Percentiles rank a stretch among this genome's conserved stretches.
Conservation (phyloP, 2,888 invertebrate species). For the Dryococelus australis region DNA sequence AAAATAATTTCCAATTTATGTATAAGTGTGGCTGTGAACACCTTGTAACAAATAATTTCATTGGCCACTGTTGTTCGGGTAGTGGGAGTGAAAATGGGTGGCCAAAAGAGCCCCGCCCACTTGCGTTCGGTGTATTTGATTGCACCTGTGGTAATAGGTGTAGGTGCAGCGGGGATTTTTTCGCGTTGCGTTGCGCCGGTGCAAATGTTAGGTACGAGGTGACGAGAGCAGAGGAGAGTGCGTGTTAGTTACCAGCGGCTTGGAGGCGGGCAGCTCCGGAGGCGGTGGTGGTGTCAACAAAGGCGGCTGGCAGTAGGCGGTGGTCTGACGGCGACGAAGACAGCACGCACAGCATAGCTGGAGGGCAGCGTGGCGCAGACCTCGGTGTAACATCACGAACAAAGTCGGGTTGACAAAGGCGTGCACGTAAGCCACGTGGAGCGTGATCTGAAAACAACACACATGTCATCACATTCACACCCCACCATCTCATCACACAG, state of each 20-base stretch:
- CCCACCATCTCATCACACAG: no score
- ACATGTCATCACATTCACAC: background rate
- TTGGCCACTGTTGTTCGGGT: no score
- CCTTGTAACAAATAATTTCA: no score
- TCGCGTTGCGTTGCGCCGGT: no score
- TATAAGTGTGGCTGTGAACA: no score
- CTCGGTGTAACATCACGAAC: conserved; percentile 79
- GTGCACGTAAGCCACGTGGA: conserved; percentile 88
- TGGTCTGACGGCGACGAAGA: conserved; percentile 39
- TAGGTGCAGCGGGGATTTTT: no score
- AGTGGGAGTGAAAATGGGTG: no score
- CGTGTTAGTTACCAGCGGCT: background rate
- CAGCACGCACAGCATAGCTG: conserved; percentile 81
- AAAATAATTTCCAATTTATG: no score
- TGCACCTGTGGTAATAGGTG: no score
- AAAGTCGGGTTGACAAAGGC: conserved; percentile 84
- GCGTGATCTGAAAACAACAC: conserved; percentile 69
- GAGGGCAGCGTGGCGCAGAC: conserved; percentile 73
- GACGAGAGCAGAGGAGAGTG: no score
- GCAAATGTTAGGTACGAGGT: conserved; percentile 32
- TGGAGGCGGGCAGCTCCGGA: conserved; percentile 55
- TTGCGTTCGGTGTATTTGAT: no score
- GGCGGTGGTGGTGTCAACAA: conserved; percentile 40
- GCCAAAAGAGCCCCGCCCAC: no score
- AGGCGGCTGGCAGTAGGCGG: conserved; percentile 41